phyloP scores from a whole-genome alignment of 2,888 invertebrate species.

The Lampropteryx suffumata region DNA sequence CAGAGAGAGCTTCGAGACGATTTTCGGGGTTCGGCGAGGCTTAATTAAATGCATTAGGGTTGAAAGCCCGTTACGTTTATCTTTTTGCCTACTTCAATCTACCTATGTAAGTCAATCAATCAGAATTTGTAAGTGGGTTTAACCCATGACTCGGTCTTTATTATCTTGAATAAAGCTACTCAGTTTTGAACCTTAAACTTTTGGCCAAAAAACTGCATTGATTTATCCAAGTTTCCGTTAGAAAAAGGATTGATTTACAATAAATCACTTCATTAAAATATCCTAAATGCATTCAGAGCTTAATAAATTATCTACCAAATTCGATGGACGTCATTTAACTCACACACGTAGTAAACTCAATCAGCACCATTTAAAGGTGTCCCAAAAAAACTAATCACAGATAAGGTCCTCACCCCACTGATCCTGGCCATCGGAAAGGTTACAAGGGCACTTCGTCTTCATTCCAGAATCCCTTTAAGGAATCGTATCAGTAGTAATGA shows the following conservation, averaged over 20 bases:
- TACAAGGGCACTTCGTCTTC: slow-evolving; percentile 75
- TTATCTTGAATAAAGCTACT: too few species aligned
- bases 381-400: slow-evolving; percentile 72
- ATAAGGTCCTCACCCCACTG: slow-evolving; percentile 67
- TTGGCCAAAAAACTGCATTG: too few species aligned
- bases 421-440: slow-evolving; percentile 70
- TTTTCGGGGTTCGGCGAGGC: slow-evolving; percentile 68
- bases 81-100: slow-evolving; percentile 31
- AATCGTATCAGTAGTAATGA: slow-evolving; percentile 81
- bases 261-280: too few species aligned
- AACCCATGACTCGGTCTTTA: slow-evolving; percentile 8
- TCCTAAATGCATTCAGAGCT: too few species aligned
- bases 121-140: slow-evolving; percentile 29
- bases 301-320: not conserved
- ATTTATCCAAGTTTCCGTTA: too few species aligned
- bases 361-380: slow-evolving; percentile 55
- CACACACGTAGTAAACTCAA: slow-evolving; percentile 9
- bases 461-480: slow-evolving; percentile 80
- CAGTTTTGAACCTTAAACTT: too few species aligned
- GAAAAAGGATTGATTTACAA: too few species aligned
- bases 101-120: slow-evolving; percentile 31
- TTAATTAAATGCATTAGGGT: slow-evolving; percentile 75
- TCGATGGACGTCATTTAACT: slow-evolving; percentile 3
- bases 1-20: slow-evolving; percentile 69
- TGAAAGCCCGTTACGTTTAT: slow-evolving; percentile 51